Conservation (phyloP, 2,888 invertebrate genomes). For the Troides aeacus region DNA sequence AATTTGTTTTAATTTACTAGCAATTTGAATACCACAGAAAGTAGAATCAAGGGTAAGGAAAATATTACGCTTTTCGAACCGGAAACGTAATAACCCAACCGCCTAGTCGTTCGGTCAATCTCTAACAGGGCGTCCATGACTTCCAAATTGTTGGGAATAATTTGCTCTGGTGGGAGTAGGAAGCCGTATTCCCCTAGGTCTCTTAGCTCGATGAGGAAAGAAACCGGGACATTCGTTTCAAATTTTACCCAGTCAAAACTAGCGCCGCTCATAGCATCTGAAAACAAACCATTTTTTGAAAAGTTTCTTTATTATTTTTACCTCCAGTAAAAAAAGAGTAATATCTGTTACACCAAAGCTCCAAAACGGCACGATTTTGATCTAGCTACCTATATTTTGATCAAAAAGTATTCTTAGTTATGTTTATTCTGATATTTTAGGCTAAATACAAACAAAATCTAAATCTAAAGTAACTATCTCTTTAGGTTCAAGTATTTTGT, state of each 20-base stretch:
- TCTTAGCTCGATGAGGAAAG: constrained; percentile 81
- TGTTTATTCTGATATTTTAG: no score
- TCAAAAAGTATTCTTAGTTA: no score
- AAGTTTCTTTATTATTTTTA: background rate
- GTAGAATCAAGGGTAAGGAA: constrained; percentile 39
- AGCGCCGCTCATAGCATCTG: constrained; percentile 75
- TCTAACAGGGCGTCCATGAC: constrained; percentile 78
- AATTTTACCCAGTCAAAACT: constrained; percentile 82
- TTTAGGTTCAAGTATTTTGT: no score
- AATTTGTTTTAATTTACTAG: constrained; percentile 6
- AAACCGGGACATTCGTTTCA: constrained; percentile 69
- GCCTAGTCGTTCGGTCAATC: constrained; percentile 59
- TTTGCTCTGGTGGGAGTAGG: constrained; percentile 75
- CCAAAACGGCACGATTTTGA: no score
- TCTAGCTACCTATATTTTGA: no score
- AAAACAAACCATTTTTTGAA: constrained; percentile 31
- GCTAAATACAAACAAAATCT: no score
- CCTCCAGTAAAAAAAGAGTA: no score
- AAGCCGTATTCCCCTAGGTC: constrained; percentile 81
- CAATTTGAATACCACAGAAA: constrained; percentile 27
- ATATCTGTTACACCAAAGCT: no score
- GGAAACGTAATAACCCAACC: constrained; percentile 49
- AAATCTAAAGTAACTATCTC: no score
- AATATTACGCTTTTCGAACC: constrained; percentile 34
- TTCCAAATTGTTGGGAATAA: constrained; percentile 80